Base-by-base conservation (phyloP, 2,888 invertebrate genomes). In the Sclerodermus sp. region DNA sequence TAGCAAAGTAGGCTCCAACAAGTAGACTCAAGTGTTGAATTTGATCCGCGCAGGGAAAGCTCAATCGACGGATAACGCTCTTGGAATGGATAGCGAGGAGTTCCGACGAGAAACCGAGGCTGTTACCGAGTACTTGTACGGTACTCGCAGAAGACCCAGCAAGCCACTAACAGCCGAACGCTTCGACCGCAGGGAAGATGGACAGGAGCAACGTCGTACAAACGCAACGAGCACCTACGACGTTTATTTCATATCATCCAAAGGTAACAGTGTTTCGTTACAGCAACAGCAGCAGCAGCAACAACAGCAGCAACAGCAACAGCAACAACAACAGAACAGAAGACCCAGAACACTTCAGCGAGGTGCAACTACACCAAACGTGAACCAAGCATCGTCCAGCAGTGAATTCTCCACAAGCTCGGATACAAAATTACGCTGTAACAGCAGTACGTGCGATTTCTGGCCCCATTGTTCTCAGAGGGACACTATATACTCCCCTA, bases 381-480 rank as follows among this genome's bases (percentile, higher is more conserved):
- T 68, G 49, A 68, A 62, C 42, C 46, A 62, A 2, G 45, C 67
- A 0, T 47, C 64, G 13, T 55, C 66, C 2, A 70, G 67, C 42
- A 66, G 67, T 10, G 70, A 66, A 44, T 70, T 67, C 50, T 60
- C 58, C 29, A 44, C 65, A 14, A 70, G 72, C 40, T 67, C 73
- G 9, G 77, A 76, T 43, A 62, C 73, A 9, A 76, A 72, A 42
- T 67, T 75, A 45, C 77, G 80, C 31, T 84, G 83, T 68, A 82
- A 79, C 63, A 80, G 81, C 43, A 82, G 80, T 53, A 81, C 82
- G 10, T 85, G 85, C 66, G 83, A 85, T 62, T 86, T 84, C 74
- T 86, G 86, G 86, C 85, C 86, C 13, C 82, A 82, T 49, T 82
- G 83, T 61, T 79, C 80, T 0, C 82, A 82, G 55, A 73, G 82